Base-by-base conservation (phyloP, 1,140 invertebrate genomes). In the Ips nitidus region DNA sequence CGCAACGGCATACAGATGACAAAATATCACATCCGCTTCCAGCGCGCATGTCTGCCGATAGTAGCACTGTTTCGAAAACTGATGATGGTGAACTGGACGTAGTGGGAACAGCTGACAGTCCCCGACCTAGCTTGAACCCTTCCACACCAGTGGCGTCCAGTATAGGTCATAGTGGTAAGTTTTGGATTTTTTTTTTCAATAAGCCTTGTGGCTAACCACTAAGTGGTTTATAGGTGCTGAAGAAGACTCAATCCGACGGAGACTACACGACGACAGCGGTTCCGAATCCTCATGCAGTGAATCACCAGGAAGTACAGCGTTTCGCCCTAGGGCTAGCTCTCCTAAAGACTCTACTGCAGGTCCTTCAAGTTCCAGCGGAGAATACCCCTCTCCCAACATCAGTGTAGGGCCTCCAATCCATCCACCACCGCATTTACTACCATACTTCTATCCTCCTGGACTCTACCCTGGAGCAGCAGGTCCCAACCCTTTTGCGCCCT, bases 31-130 rank as follows among this genome's bases (percentile, higher is more conserved):
- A 80, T 73, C 80, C 82, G 73, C 73, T 81, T 75, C 79, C 81
- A 74, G 75, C 82, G 67, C 65, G 81, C 70, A 66, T 81, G 80
- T 65, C 76, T 75, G 74, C 79, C 63, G 80, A 80, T 74, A 80
- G 79, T 75, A 80, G 79, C 74, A 78, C 76, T 43, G 79, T 78
- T 36, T 78, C 77, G 80, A 89, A 80, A 89, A 91, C 74, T 88
- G 93, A 95, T 43, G 93, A 96, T 77, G 91, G 93, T 75, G 87
- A 93, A 40, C 83, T 96, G 73, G 93, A 95, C 79, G 94, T 95
- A 1, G 94, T 94, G 0, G 93, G 93, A 0, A 93, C 93, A 37
- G 84, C 84, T 22, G 89, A 91, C 72, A 90, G 89, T 74, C 90
- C 91, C 0, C 85, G 90, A 41, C 86, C 90, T 6, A 76, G 76